Conservation (phyloP, 1,140 invertebrate species). For the Caenorhabditis briggsae region DNA sequence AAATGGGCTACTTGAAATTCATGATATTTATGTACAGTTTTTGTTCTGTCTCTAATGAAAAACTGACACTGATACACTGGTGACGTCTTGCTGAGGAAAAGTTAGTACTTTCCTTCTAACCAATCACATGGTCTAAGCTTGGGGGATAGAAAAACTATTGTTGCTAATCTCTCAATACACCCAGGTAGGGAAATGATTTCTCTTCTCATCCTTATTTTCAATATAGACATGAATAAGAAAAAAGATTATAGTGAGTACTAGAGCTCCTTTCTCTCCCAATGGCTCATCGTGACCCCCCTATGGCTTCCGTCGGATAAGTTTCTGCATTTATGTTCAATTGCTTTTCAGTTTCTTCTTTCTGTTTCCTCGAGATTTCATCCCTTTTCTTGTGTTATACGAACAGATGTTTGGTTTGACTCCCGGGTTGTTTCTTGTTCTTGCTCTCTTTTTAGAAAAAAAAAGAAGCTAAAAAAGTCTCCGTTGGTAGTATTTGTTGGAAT, state of each 20-base stretch:
- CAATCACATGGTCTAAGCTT: not conserved
- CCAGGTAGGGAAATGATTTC: constrained; percentile 13
- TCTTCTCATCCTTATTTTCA: constrained; percentile 9
- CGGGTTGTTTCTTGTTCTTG: not conserved
- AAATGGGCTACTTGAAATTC: not conserved
- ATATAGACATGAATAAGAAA: not conserved
- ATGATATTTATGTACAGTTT: not conserved
- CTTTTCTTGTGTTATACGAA: not conserved
- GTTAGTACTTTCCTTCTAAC: not conserved
- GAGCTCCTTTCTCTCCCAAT: not conserved
- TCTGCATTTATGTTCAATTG: constrained; percentile 36
- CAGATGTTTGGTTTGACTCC: not conserved
- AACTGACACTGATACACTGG: not conserved
- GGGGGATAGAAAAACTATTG: constrained; percentile 14
- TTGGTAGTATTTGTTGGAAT: not conserved
- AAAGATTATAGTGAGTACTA: constrained; percentile 13
- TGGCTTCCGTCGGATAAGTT: constrained; percentile 46
- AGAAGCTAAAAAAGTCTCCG: not conserved
- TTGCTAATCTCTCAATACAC: constrained; percentile 29
- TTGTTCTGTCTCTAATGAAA: not conserved
- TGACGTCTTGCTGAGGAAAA: not conserved
- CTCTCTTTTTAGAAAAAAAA: not conserved
- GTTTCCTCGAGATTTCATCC: not conserved
- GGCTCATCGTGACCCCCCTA: not conserved
- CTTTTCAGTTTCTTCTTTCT: not conserved